Evolutionary conservation across 2,888 invertebrate species (phyloP), one percentile per base, ranked within the genome.

Genomic region (Trichopoda pennipes): DNA sequence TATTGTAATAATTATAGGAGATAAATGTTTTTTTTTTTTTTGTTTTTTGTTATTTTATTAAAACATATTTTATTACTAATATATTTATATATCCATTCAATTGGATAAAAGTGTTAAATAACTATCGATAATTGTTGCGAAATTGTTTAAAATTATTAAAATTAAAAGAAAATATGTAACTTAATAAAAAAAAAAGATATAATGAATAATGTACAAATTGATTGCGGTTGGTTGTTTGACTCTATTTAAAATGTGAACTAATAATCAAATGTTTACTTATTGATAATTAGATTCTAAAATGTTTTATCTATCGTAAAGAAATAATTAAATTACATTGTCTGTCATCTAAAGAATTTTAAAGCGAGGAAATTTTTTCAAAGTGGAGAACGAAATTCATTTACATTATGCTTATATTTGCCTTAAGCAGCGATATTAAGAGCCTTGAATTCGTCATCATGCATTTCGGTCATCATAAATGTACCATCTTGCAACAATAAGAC

Each of bases 401-500:
- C 28, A 64, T 21, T n/a, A 14, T 47, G 12, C 12, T 35, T 38
- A 38, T 38, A 38, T n/a, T 32, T 83, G 87, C 38, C 32, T 89
- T 89, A 91, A 87, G 90, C 89, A 83, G 89, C 87, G 84, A 91
- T 89, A 85, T 91, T 91, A 63, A 91, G 88, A 82, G 91, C 89
- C 88, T 91, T 90, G 84, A 90, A 96, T 88, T 97, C 96, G 87
- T 96, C 96, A 87, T 95, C 96, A 86, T 96, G 95, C 82, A 97
- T 94, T 91, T 96, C 96, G 8, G 96, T 96, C 94, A 96, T 95
- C 92, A 96, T 96, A 81, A 96, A 93, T 87, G 95, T 96, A 83
- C 96, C 96, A 89, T 96, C 96, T 10, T 96, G 96, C 86, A 96
- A 92, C 87, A 96, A 92, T n/a, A 96, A 92, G 9, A 96, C 96